Conservation (phyloP, 2,113 vertebrate genomes). For the Menidia beryllina region DNA sequence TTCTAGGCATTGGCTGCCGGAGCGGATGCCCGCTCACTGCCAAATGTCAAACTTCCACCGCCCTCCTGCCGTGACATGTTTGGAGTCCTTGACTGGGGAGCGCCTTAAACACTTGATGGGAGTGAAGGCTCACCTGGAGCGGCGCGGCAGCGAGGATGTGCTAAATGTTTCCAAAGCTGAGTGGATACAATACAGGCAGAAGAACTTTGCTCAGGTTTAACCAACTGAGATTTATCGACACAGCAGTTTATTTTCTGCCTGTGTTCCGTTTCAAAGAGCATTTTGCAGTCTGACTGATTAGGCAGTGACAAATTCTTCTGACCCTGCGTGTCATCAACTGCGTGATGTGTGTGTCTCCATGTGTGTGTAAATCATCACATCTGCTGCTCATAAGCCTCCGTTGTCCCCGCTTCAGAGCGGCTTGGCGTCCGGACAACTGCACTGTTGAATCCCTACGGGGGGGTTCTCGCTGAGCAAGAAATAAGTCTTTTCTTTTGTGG, state of each 20-base stretch:
- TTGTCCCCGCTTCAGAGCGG: conserved; percentile 29
- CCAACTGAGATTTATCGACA: not conserved
- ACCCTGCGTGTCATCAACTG: conserved; percentile 66
- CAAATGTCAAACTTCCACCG: conserved; percentile 73
- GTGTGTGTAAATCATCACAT: conserved; percentile 56
- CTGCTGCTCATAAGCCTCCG: conserved; percentile 56
- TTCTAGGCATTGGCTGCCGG: conserved; percentile 65
- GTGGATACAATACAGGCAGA: not conserved
- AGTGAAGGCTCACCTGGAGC: conserved; percentile 48
- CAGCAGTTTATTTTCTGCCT: not conserved
- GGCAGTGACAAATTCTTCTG: conserved; percentile 64
- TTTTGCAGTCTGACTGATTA: conserved; percentile 51
- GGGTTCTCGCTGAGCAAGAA: conserved; percentile 9
- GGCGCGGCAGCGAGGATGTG: conserved; percentile 12
- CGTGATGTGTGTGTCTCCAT: conserved; percentile 30
- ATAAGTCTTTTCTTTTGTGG: not conserved
- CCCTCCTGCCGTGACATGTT: conserved; percentile 46
- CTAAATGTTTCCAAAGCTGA: conserved; percentile 39
- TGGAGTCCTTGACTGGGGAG: conserved; percentile 56
- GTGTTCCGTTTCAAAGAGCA: not conserved
- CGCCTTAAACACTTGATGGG: conserved; percentile 53
- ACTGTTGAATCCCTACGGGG: conserved; percentile 1
- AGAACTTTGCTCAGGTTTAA: not conserved
- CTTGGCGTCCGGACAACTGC: conserved; percentile 15
- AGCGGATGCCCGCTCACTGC: conserved; percentile 70